Conservation (phyloP, 2,888 invertebrate species). For the Laspeyria flexula region DNA sequence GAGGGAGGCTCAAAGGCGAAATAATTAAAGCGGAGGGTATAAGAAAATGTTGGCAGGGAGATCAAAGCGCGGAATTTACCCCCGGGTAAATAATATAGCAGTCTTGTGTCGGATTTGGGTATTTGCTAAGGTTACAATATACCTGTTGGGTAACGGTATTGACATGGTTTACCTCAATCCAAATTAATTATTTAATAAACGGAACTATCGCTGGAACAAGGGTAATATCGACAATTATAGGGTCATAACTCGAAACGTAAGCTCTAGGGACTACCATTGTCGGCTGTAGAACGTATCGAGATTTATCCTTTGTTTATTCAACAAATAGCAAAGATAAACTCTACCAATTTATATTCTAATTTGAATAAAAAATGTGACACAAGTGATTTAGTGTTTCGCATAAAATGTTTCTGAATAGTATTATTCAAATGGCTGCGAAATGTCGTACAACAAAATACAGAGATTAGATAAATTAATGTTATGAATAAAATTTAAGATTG, state of each 20-base stretch:
- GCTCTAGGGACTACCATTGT: conserved; percentile 20
- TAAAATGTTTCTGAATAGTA: conserved; percentile 2
- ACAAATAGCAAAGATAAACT: conserved; percentile 1
- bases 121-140: conserved; percentile 52
- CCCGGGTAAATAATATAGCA: conserved; percentile 72
- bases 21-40: conserved; percentile 81
- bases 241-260: conserved; percentile 24
- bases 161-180: conserved; percentile 51
- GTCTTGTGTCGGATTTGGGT: conserved; percentile 63
- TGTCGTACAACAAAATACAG: not conserved
- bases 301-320: conserved; percentile 6
- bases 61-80: conserved; percentile 79
- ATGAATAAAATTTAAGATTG: not conserved
- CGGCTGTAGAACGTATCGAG: conserved; percentile 1
- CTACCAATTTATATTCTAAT: conserved; percentile 7
- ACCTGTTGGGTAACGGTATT: conserved; percentile 50
- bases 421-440: conserved; percentile 2
- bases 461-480: not conserved
- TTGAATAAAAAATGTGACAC: conserved; percentile 1
- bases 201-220: conserved; percentile 25
- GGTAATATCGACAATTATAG: conserved; percentile 42
- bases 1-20: conserved; percentile 78
- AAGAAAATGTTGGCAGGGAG: conserved; percentile 76
- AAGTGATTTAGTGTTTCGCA: conserved; percentile 1
- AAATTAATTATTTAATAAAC: conserved; percentile 52